phyloP scores from a whole-genome alignment of 2,113 vertebrate genomes.

The Cebus imitator region DNA sequence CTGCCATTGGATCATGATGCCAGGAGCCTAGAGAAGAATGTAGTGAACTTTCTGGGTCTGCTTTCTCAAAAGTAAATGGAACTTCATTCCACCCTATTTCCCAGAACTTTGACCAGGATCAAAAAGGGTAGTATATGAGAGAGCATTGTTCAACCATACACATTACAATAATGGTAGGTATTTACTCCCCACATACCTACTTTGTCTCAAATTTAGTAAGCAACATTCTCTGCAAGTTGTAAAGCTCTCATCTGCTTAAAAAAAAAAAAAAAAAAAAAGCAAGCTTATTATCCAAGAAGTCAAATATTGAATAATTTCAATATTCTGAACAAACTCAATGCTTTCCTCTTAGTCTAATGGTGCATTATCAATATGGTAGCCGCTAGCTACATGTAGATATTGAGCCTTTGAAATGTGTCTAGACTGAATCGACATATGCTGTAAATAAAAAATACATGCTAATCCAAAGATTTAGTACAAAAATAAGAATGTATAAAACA shows the following conservation, averaged over 20 bases:
- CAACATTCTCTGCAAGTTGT: background rate
- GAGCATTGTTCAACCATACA: background rate
- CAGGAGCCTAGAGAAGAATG: background rate
- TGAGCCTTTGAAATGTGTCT: background rate
- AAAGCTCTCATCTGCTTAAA: conserved; percentile 3
- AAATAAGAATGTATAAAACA: background rate
- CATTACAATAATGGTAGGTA: background rate
- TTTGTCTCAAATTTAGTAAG: conserved; percentile 16
- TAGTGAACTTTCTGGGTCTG: background rate
- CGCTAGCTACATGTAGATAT: background rate
- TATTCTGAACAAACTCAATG: background rate
- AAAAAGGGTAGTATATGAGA: background rate
- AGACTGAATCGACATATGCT: background rate
- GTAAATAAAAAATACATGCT: background rate
- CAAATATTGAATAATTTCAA: background rate
- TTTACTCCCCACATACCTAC: background rate
- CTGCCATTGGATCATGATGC: background rate
- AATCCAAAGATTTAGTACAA: conserved; percentile 2
- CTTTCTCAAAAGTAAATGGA: conserved; percentile 20
- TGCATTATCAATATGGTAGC: background rate
- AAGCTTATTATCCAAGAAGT: conserved; percentile 30
- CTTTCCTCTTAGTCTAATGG: background rate
- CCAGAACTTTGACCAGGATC: background rate
- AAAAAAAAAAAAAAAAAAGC: background rate
- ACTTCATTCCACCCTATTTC: background rate